Evolutionary conservation across 2,797 vertebrate species (phyloP), one percentile per base, ranked within the genome.

Genomic region (Bryconaethiops microstoma): DNA sequence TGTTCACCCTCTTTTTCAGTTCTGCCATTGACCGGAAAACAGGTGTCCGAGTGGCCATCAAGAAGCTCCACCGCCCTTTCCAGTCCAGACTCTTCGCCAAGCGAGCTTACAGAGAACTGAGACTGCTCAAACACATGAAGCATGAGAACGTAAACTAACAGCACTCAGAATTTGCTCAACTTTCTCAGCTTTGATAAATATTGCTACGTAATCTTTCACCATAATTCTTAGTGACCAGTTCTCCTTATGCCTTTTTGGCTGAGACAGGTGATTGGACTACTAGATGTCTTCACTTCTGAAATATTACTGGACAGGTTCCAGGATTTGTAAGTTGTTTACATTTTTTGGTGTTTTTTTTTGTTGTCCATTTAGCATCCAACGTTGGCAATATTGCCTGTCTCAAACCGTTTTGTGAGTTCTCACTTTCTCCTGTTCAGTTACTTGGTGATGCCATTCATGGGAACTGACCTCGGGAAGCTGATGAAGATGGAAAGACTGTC

Each of bases 361-460:
- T 65, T 45, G 52, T 84, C 83, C 42, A 62, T 39, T 54, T 48
- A 68, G 84, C 87, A 87, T 91, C 92, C 87, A 89, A 21, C 35
- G 14, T 25, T 2, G 23, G 7, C 4, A 19, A 5, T 54, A 39
- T 40, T 45, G n/a, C 40, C 48, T 9, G 45, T 75, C 19, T 75
- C 12, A 9, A 21, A 5, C 7, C 35, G 10, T 7, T 48, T 50
- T 13, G 0, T 42, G 17, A 67, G 65, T 55, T 52, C 54, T 10
- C 2, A 64, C 17, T 70, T 71, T 40, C 4, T 62, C 35, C 60
- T 59, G 17, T 12, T 25, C 82, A 99, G 98, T 88, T 99, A 98
- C 79, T 90, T 99, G 50, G 97, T 99, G 83, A 99, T 99, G 98
- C 97, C 97, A 0, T 99, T 95, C 91, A 99, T 99, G 97, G 97